Base-by-base conservation (phyloP, 1,140 invertebrate genomes). In the Nylanderia fulva region DNA sequence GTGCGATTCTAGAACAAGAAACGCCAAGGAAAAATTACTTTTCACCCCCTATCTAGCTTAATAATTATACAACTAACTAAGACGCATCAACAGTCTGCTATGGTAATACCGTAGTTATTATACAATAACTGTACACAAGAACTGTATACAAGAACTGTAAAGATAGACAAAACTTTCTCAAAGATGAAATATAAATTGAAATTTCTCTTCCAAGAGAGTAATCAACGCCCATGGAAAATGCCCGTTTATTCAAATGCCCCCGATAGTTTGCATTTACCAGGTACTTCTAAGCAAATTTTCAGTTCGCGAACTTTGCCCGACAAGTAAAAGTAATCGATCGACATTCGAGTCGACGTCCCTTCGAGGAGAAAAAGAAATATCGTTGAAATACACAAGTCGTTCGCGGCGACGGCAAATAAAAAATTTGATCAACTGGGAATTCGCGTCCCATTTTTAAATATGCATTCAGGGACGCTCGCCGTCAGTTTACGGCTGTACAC, bases 361-460 rank as follows among this genome's bases (percentile, higher is more conserved):
- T 54, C 24, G 13, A 36, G 64, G 33, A 24, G 29, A 33, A 74
- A 80, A 69, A 82, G 48, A 84, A 75, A 71, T 75, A 68, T 68
- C n/a, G 8, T 33, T n/a, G 21, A 9, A 56, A 66, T 68, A 66
- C 15, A 68, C 21, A 79, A 68, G 36, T 79, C 27, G 63, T 27
- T 79, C 21, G 21, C n/a, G 27, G 21, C 7, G n/a, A 83, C n/a
- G 24, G 11, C 2, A 11, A 58, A 68, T 24, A 66, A 75, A 74
- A 87, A 85, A 87, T 85, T 79, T 85, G n/a, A 58, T 29, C 11
- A 64, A 54, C 52, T 42, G 63, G 29, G 82, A 75, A 82, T 80
- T 85, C 48, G 54, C 29, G 48, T 76, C 45, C 52, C 39, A 27
- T 58, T 42, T 80, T 87, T 48, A 87, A 79, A 85, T 88, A 82